phyloP scores from a whole-genome alignment of 2,797 vertebrate genomes.

The Falco naumanni region DNA sequence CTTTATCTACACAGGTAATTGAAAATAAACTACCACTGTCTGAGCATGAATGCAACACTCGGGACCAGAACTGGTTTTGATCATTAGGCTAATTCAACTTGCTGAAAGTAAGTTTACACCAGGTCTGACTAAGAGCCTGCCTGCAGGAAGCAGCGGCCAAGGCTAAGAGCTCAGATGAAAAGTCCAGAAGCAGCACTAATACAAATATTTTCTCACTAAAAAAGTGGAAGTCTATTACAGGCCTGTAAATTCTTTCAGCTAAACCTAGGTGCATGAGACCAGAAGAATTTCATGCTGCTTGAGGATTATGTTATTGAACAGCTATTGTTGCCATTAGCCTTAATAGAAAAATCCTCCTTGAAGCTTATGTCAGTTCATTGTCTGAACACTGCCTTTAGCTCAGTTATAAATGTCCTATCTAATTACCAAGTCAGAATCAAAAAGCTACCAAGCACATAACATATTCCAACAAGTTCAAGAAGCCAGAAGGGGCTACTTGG shows the following conservation, averaged over 20 bases:
- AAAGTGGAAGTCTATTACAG: neutral
- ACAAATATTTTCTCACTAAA: neutral
- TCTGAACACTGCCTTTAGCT: conserved; percentile 9
- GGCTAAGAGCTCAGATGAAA: neutral
- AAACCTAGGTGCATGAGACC: neutral
- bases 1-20: neutral
- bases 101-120: neutral
- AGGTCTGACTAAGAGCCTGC: neutral
- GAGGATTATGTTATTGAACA: neutral
- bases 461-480: neutral
- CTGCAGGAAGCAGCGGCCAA: neutral
- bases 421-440: conserved; percentile 1
- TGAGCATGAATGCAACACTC: neutral
- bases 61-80: neutral
- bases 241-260: neutral
- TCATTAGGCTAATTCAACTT: neutral
- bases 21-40: neutral
- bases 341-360: neutral
- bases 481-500: neutral
- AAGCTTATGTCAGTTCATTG: neutral
- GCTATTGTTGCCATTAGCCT: neutral
- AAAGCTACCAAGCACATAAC: neutral
- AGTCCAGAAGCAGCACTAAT: neutral
- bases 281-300: neutral
- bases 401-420: neutral